Evolutionary conservation across 2,888 invertebrate genomes (phyloP), one percentile per base, ranked within the genome.

Genomic region (Meta bourneti): DNA sequence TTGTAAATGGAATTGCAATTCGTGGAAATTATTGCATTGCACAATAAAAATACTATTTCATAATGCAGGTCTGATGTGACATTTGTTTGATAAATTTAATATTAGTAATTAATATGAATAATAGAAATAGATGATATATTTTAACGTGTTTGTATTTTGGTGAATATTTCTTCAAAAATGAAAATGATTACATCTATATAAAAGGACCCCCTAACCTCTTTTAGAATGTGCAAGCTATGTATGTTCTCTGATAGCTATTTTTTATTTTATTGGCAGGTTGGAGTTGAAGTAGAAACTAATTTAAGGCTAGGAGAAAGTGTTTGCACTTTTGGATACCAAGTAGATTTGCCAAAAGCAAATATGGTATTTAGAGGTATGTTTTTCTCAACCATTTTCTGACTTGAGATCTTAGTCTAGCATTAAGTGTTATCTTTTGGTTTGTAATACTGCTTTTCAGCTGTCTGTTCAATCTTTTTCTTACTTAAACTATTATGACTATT

Each of bases 241-340:
- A n/a, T n/a, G n/a, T n/a, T 77, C 4, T 34, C n/a, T 74, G 6
- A 8, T 34, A 49, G 13, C 19, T 78, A 49, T n/a, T 13, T 16
- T 78, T 77, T 34, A 34, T 4, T 34, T 54, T 20, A 93, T 80
- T 93, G 95, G 93, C 96, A 98, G 96, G 94, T 99, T 93, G 99
- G 99, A 84, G 98, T 98, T 0, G 99, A 99, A 95, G 96, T 99
- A 94, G 99, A 99, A 95, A 97, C 98, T 7, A 98, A 98, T 94
- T 96, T 98, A 94, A 96, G 98, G 94, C 97, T 98, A 95, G 97
- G 98, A 95, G 98, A 99, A 95, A 97, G 98, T 0, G 97, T 97
- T 7, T 98, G 98, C 89, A 97, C 98, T 6, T 96, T 99, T 94
- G 99, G 97, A 13, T 99, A 99, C 95, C 98, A 99, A 95, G 97